Evolutionary conservation across 2,797 vertebrate species (phyloP), one percentile per base, ranked within the genome.

Genomic region (Protosalanx chinensis): DNA sequence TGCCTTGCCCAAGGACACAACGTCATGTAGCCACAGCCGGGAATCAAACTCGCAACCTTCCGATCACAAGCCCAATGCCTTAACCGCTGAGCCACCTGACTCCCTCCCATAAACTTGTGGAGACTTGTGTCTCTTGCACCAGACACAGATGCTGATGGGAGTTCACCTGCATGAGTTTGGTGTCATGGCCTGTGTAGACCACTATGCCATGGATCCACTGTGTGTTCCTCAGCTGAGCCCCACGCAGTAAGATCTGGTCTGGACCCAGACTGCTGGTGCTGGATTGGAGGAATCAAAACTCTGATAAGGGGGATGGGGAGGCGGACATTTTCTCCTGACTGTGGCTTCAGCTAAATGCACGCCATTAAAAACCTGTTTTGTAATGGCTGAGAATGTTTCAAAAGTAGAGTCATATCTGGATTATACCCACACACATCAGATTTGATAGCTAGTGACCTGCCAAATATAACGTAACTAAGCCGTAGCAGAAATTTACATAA

Each of bases 171-270:
- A 99, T 99, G 76, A 99, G 95, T 84, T 99, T 99, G 79, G 98
- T 99, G 88, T 99, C 97, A 29, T 98, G 97, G 68, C 98, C 98
- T 0, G 98, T 99, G 85, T 99, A 99, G 76, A 99, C 97, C 75
- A 98, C 97, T 61, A 99, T 95, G 51, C 97, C 98, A 1, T 97
- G 95, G 82, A 98, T 91, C 98, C 98, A 99, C 82, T 98, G 97
- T 1, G 98, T 99, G 87, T 99, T 99, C 84, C 98, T 95, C 81
- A 99, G 64, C 86, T 99, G 98, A 79, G 97, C 97, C 64, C 98
- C 98, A 90, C 98, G 93, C 53, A 99, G 91, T 75, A 99, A 91
- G 88, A 99, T 96, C 90, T 99, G 98, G 89, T 99, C 98, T 64
- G 97, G 96, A 74, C 98, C 95, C 84, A 99, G 76, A 0, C 97